phyloP scores from a whole-genome alignment of 2,113 vertebrate species.

The Colaptes auratus region DNA sequence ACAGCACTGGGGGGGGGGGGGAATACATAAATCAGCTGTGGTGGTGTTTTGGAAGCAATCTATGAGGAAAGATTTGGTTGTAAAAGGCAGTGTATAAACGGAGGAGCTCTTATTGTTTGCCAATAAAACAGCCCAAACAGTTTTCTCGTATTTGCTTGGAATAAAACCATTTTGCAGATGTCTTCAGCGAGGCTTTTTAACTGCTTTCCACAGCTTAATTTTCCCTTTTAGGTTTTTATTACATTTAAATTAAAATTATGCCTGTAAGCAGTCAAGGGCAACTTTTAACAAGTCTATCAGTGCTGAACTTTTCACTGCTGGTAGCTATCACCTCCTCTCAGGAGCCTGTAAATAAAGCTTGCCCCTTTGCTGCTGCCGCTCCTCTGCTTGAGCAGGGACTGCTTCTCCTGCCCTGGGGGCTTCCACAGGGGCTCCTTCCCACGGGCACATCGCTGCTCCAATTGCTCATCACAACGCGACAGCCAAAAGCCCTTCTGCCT shows the following conservation, averaged over 20 bases:
- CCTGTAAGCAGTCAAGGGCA: slow-evolving; percentile 51
- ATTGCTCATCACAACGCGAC: not conserved
- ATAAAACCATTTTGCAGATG: slow-evolving; percentile 65
- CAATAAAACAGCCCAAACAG: slow-evolving; percentile 40
- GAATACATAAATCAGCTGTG: slow-evolving; percentile 44
- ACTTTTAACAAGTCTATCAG: slow-evolving; percentile 1
- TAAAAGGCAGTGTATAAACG: slow-evolving; percentile 52
- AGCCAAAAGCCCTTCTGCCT: not conserved
- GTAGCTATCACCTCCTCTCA: not conserved
- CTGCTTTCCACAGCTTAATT: slow-evolving; percentile 53
- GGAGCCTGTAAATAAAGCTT: not conserved
- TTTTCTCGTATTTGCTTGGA: slow-evolving; percentile 30
- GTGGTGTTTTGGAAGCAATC: slow-evolving; percentile 34
- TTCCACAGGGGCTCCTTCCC: not conserved
- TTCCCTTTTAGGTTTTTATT: slow-evolving; percentile 66
- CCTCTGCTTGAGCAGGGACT: not conserved
- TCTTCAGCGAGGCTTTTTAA: slow-evolving; percentile 54
- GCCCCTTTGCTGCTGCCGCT: not conserved
- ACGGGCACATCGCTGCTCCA: not conserved
- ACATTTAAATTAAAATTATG: slow-evolving; percentile 62
- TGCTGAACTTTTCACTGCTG: slow-evolving; percentile 46
- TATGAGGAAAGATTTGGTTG: slow-evolving; percentile 9
- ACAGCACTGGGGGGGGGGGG: not conserved
- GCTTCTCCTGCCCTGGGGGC: not conserved
- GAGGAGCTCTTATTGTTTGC: slow-evolving; percentile 55